Evolutionary conservation across 2,113 vertebrate genomes (phyloP), one percentile per base, ranked within the genome.

Genomic region (Dendropsophus ebraccatus): DNA sequence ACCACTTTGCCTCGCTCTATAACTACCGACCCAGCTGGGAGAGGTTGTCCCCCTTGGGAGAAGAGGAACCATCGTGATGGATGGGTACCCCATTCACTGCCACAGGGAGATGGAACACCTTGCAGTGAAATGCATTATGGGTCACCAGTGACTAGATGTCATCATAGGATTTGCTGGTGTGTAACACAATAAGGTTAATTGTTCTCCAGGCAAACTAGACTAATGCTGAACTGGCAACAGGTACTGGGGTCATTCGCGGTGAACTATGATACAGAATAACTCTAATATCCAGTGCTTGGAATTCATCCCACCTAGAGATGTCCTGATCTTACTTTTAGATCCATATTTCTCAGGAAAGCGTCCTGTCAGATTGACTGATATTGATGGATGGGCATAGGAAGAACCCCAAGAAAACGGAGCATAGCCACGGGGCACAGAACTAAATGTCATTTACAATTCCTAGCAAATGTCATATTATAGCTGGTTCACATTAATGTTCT

Each of bases 1-100:
- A 87, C 78, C 85, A 87, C 77, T 87, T 87, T 87, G 85, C 85
- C 78, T 74, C 28, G 69, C 78, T 72, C 67, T 74, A 80, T 87
- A 81, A 87, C 77, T 87, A 62, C 77, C 37, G 85, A 87, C 84
- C 84, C 77, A 81, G 78, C 50, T 79, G 49, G 65, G 84, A 87
- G 69, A 87, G 50, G 67, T 72, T 81, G 85, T 81, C 85, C 77
- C 41, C 77, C 78, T 58, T 30, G 67, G 78, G 78, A 87, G 41
- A 60, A 56, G 19, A 81, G 77, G 78, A 74, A 37, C 85, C 69
- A 62, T 35, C 11, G 67, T 87, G 78, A 87, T 87, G 78, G 77
- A 81, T 87, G 70, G 85, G 62, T 25, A 74, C 77, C 85, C 67
- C 78, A 60, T 25, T 49, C 52, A 35, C 67, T 50, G 78, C 85